Evolutionary conservation across 2,113 vertebrate species (phyloP).

Genomic region (Engraulis encrasicolus): DNA sequence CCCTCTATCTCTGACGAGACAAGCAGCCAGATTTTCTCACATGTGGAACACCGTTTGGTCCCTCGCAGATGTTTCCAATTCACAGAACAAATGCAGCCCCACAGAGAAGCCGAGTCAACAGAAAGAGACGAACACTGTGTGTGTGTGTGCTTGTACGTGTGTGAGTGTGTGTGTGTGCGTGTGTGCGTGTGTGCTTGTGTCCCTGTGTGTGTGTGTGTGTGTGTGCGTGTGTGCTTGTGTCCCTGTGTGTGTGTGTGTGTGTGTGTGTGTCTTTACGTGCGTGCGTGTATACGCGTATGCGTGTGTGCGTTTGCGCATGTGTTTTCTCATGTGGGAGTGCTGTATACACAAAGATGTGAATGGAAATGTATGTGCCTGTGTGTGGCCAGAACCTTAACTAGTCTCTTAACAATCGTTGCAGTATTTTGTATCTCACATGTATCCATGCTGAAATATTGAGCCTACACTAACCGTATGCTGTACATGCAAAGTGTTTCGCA

Average conservation of each 20-base stretch:
- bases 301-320: background rate
- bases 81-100: conserved; percentile 21
- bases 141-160: conserved; percentile 42
- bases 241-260: conserved; percentile 6
- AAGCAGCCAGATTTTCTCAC: background rate
- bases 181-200: conserved; percentile 29
- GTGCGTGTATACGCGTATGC: background rate
- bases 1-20: conserved; percentile 9
- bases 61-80: conserved; percentile 25
- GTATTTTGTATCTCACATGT: too few relatives aligned
- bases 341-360: background rate
- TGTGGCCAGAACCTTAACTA: background rate
- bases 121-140: background rate
- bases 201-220: background rate
- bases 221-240: conserved; percentile 39
- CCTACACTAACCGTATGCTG: too few relatives aligned
- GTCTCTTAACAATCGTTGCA: background rate
- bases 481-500: too few relatives aligned
- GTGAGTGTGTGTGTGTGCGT: conserved; percentile 40
- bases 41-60: background rate
- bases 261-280: too few relatives aligned
- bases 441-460: too few relatives aligned
- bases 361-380: background rate
- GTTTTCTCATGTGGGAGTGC: too few relatives aligned
- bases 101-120: background rate